Evolutionary conservation across 2,113 vertebrate genomes (phyloP).

Genomic region (Microtus oregoni): DNA sequence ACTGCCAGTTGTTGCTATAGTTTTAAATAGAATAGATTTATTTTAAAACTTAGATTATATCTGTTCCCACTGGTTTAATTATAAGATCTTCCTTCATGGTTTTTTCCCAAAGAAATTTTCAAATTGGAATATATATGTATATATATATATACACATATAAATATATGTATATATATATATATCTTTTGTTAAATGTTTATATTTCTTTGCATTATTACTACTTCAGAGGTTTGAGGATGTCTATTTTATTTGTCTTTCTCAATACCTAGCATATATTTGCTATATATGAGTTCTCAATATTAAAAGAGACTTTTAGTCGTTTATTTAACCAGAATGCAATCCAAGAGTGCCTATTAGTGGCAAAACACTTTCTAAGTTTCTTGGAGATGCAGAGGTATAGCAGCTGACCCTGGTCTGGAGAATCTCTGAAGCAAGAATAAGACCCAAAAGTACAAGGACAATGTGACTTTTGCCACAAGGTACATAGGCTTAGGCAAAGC

Average conservation of each 20-base stretch:
- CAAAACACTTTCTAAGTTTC: neutral
- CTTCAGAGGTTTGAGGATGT: neutral
- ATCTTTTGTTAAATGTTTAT: slow-evolving; percentile 18
- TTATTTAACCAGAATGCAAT: slow-evolving; percentile 17
- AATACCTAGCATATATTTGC: neutral
- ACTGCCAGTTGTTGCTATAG: neutral
- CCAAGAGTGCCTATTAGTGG: neutral
- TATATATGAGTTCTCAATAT: neutral
- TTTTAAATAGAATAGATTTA: slow-evolving; percentile 37
- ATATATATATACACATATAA: fast-evolving
- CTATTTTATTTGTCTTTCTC: neutral
- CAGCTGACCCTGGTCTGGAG: neutral
- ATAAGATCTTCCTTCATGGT: neutral
- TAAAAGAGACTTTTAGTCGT: slow-evolving; percentile 39
- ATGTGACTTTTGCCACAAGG: slow-evolving; percentile 12
- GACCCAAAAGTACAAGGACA: neutral
- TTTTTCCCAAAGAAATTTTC: neutral
- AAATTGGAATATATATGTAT: neutral
- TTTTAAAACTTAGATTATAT: slow-evolving; percentile 57
- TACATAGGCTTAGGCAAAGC: neutral
- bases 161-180: too few relatives aligned
- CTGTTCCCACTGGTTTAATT: neutral
- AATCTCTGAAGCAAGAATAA: slow-evolving; percentile 15
- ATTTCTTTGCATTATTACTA: slow-evolving; percentile 11
- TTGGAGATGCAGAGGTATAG: neutral